A percentile compares a stretch with the other conserved stretches of the same genome.
These are phyloP conservation scores for Oryzias sinensis DNA, from an alignment of 2,797 vertebrate genomes.

Conservation along the genomic window DNA sequence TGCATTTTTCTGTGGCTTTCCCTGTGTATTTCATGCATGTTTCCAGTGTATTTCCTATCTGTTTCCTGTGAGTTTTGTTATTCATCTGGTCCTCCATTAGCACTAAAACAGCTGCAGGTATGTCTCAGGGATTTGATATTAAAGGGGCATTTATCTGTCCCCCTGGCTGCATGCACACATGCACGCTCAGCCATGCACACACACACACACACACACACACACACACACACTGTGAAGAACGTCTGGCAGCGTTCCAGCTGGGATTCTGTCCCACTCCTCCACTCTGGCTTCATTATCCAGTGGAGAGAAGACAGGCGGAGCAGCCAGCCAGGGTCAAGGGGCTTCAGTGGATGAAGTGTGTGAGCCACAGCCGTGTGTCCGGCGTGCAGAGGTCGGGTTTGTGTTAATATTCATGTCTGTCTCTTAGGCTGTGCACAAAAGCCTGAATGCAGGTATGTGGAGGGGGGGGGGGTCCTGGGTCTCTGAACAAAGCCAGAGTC, in stretches of 20 bases:
- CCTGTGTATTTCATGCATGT: no score
- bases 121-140: conserved; percentile 41
- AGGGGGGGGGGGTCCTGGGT: conserved; percentile 6
- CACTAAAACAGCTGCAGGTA: conserved; percentile 26
- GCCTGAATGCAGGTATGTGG: conserved; percentile 3
- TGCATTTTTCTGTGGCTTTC: no score
- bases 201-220: conserved; percentile 15
- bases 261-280: conserved; percentile 41
- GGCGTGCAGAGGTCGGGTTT: conserved; percentile 17
- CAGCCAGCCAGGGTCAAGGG: conserved; percentile 49
- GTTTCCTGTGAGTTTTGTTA: no score
- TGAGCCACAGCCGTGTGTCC: conserved; percentile 2
- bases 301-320: conserved; percentile 38
- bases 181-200: conserved; percentile 33
- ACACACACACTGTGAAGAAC: conserved; percentile 17
- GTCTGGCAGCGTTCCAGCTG: conserved; percentile 52
- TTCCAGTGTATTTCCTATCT: no score
- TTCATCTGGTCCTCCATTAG: conserved; percentile 9
- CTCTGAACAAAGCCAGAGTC: conserved; percentile 46
- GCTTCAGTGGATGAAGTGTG: conserved; percentile 32
- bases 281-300: conserved; percentile 59
- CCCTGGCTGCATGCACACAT: conserved; percentile 41
- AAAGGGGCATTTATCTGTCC: conserved; percentile 57
- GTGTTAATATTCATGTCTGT: conserved; percentile 35
- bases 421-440: conserved; percentile 11